These are phyloP conservation scores for Leptinotarsa undecemlineata DNA, from an alignment of 1,140 invertebrate species.

Conservation along the genomic window DNA sequence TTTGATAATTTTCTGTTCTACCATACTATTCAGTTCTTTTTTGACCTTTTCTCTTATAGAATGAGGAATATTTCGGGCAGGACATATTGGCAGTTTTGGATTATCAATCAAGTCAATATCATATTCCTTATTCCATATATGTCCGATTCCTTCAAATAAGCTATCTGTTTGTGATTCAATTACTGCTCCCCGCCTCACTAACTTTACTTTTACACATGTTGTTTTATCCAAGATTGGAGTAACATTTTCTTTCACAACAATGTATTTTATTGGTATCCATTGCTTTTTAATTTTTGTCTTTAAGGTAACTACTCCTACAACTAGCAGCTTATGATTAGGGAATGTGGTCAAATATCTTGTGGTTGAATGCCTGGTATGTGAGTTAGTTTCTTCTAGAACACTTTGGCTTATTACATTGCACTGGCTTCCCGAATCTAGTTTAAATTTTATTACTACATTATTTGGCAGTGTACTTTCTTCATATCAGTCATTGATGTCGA, in stretches of 20 bases:
- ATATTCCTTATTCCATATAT: no score
- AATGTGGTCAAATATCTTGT: background rate
- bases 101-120: background rate
- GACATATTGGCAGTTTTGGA: background rate
- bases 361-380: background rate
- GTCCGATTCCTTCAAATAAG: background rate
- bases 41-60: background rate
- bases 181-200: background rate
- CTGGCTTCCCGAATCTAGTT: no score
- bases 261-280: background rate
- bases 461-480: no score
- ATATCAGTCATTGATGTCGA: no score
- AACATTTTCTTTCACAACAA: background rate
- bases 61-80: background rate
- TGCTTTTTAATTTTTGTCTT: background rate
- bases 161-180: background rate
- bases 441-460: no score
- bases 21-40: constrained; percentile 17
- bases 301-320: background rate
- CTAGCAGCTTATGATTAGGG: background rate
- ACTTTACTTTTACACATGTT: background rate
- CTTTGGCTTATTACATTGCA: no score
- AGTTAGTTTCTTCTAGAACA: no score
- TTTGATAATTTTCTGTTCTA: constrained; percentile 15
- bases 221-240: background rate